A percentile compares a stretch with the other conserved stretches of the same genome.
These are phyloP conservation scores for Sylvilagus bachmani DNA, from an alignment of 2,113 vertebrate species.

Conservation along the genomic window DNA sequence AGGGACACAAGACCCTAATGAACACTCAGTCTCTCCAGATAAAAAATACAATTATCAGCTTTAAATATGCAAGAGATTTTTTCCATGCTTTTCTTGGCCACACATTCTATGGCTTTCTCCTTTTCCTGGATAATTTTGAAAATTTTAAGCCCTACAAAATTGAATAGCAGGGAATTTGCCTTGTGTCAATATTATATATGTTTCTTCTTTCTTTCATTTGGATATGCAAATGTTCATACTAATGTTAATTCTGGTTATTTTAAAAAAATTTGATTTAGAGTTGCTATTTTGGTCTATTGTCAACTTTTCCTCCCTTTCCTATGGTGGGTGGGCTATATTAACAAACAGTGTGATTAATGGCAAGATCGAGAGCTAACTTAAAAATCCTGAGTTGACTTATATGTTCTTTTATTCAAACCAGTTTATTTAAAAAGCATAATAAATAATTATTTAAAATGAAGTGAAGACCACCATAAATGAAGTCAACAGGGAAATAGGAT, in stretches of 20 bases:
- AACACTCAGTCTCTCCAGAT: constrained; percentile 90
- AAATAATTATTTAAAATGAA: constrained; percentile 72
- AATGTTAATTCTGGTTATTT: constrained; percentile 50
- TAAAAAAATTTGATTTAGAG: constrained; percentile 25
- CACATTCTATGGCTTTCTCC: background rate
- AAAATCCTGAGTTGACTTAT: constrained; percentile 57
- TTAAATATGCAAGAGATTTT: constrained; percentile 75
- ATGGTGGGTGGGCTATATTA: constrained; percentile 77
- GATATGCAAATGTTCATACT: background rate
- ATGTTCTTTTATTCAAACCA: background rate
- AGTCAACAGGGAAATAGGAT: constrained; percentile 77
- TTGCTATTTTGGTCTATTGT: constrained; percentile 54
- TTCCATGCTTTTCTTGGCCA: constrained; percentile 76
- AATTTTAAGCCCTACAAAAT: constrained; percentile 68
- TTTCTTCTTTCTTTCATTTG: constrained; percentile 50
- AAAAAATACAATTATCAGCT: constrained; percentile 90
- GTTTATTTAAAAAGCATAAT: constrained; percentile 75
- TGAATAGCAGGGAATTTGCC: constrained; percentile 29
- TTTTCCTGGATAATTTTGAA: constrained; percentile 60
- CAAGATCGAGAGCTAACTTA: constrained; percentile 58
- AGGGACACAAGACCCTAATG: constrained; percentile 88
- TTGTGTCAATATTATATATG: constrained; percentile 20
- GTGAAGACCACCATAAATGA: constrained; percentile 78
- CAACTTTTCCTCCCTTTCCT: constrained; percentile 50
- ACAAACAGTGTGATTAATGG: constrained; percentile 75